Evolutionary conservation across 1,140 invertebrate species (phyloP), one percentile per base, ranked within the genome.

Genomic region (Drosophila asahinai): DNA sequence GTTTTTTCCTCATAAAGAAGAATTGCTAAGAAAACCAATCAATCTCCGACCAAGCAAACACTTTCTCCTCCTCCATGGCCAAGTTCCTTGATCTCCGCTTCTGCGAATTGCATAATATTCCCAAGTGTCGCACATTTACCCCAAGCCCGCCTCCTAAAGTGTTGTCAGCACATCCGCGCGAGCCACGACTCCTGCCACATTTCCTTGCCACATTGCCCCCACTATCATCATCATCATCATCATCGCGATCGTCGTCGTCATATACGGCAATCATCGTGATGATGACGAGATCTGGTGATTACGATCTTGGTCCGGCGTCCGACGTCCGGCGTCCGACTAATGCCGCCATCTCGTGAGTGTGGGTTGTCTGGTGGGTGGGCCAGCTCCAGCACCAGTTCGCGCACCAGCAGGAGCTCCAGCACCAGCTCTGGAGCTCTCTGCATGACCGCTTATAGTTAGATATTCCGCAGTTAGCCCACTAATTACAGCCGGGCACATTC

Each of bases 401-500:
- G 25, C 27, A 47, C 57, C 58, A 66, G 17, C 30, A n/a, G n/a
- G 58, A 42, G n/a, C 58, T 25, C 33, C 27, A n/a, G 25, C 63
- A 40, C 49, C 43, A 54, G 19, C 36, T 57, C 54, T 14, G n/a
- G 54, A 40, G 36, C 54, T 57, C 54, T 57, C 52, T 73, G 83
- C 71, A 73, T 86, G 76, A 70, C 72, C 68, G 71, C 55, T 77
- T 70, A 67, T 68, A 65, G 71, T 76, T 70, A 70, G 71, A 62
- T 73, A 59, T 66, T 68, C 49, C 51, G 68, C 76, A 84, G 67
- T 76, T 84, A 84, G 76, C 58, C 72, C 67, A 86, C 77, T 86
- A 89, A 86, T 89, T 86, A 86, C 86, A 83, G 83, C 51, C 59
- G 58, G 42, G 61, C 72, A 74, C 60, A 87, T 86, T 83, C 80